Evolutionary conservation across 2,797 vertebrate genomes (phyloP).

Genomic region (Pogonophryne albipinna): DNA sequence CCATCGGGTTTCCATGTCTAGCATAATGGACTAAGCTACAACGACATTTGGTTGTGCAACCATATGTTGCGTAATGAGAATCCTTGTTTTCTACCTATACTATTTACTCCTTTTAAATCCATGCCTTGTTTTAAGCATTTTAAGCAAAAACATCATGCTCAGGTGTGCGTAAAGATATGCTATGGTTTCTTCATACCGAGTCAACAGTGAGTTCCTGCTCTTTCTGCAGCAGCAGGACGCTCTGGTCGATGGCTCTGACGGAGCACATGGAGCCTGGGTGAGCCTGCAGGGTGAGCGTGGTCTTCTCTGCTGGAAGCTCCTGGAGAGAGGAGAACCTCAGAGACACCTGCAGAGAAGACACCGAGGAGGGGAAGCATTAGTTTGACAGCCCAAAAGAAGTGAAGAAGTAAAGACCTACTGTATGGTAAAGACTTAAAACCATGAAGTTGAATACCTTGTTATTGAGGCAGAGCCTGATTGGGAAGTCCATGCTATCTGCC

Average conservation of each 20-base stretch:
- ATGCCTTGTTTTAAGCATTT: background rate
- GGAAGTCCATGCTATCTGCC: conserved; percentile 87
- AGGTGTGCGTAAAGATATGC: background rate
- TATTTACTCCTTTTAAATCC: background rate
- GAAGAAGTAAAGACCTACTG: too few species aligned
- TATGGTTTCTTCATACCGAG: conserved; percentile 78
- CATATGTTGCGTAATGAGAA: too few species aligned
- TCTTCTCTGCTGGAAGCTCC: conserved; percentile 81
- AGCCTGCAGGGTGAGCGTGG: conserved; percentile 80
- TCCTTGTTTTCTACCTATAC: too few species aligned
- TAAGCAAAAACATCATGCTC: background rate
- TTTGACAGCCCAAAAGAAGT: background rate
- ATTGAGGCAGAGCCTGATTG: conserved; percentile 84
- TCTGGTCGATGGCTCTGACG: conserved; percentile 90
- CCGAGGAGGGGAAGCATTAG: background rate
- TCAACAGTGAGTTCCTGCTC: conserved; percentile 83
- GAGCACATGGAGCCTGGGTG: conserved; percentile 89
- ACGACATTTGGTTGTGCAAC: too few species aligned
- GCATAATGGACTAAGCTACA: too few species aligned
- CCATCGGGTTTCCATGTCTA: too few species aligned
- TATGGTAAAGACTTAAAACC: background rate
- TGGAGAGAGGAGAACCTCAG: conserved; percentile 82
- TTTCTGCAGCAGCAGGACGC: conserved; percentile 85
- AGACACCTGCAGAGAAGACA: conserved; percentile 82
- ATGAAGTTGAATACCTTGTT: conserved; percentile 83